Evolutionary conservation across 2,797 vertebrate species (phyloP), one percentile per base, ranked within the genome.

Genomic region (Labroides dimidiatus): DNA sequence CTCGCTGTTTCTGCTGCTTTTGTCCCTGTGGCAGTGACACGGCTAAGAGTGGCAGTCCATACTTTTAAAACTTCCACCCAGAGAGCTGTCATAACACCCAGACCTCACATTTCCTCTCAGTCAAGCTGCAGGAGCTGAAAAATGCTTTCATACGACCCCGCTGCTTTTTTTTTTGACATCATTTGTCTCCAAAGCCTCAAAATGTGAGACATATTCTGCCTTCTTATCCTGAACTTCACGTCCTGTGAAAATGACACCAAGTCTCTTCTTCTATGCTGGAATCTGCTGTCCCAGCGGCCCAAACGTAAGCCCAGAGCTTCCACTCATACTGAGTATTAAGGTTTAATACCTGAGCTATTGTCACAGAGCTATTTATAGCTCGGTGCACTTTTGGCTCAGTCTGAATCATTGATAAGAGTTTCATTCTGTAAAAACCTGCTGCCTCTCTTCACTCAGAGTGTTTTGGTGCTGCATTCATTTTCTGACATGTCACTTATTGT

Each of bases 321-420:
- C 2, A 16, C 20, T 23, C 42, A 33, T 47, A 23, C 45, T 13
- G 21, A 64, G 36, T 64, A 58, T 68, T 64, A 69, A 68, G 10
- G 4, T 53, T 69, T 55, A 33, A 63, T 51, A 37, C 2, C 45
- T 55, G 57, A 43, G 49, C 54, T 60, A 21, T 52, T 72, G 37
- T 64, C 51, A 14, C 27, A 6, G 13, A n/a, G 41, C 23, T 52
- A 64, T 79, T 77, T 64, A 67, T 45, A 61, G 53, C 33, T 9
- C n/a, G 72, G 62, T 39, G 41, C 54, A 59, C 33, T 56, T 54
- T 51, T 45, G 43, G 37, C 50, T 36, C 19, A 30, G 24, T 41
- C 30, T 59, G 12, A 69, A 64, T 75, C 11, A 57, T 79, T 72
- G 48, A 68, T 64, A 14, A 10, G 20, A 33, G 36, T 16, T 66